Conservation (phyloP, 2,113 vertebrate species). For the Heterotilapia buettikoferi region DNA sequence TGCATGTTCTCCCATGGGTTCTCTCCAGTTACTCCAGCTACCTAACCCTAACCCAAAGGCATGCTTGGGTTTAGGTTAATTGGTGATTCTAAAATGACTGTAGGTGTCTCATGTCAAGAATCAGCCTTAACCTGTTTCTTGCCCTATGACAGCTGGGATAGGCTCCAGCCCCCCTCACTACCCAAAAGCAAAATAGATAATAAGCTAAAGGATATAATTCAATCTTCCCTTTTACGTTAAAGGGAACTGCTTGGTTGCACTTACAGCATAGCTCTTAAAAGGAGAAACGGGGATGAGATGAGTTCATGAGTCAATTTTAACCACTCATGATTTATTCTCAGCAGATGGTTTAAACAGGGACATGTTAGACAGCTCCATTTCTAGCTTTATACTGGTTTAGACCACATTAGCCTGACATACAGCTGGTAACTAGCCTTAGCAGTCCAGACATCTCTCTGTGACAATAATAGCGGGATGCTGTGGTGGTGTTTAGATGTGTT, state of each 20-base stretch:
- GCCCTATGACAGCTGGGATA: neutral
- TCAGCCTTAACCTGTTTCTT: neutral
- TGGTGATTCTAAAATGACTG: neutral
- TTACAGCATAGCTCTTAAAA: neutral
- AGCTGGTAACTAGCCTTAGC: neutral
- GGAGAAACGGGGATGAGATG: neutral
- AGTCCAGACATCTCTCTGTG: neutral
- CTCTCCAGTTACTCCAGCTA: neutral
- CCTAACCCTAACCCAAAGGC: neutral
- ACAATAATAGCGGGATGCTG: neutral
- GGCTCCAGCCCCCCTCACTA: neutral
- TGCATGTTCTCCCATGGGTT: neutral
- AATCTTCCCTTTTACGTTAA: neutral
- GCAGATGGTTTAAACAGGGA: neutral
- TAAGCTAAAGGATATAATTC: neutral
- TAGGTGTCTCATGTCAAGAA: neutral
- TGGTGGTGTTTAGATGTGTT: neutral
- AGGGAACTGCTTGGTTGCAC: neutral
- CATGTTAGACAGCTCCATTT: neutral
- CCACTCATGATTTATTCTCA: neutral
- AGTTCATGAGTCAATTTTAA: neutral
- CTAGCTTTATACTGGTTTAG: neutral
- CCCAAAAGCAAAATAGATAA: neutral
- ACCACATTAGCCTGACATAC: neutral
- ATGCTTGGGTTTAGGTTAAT: neutral